Conservation (phyloP, 2,113 vertebrate genomes). For the Chloropsis cyanopogon region DNA sequence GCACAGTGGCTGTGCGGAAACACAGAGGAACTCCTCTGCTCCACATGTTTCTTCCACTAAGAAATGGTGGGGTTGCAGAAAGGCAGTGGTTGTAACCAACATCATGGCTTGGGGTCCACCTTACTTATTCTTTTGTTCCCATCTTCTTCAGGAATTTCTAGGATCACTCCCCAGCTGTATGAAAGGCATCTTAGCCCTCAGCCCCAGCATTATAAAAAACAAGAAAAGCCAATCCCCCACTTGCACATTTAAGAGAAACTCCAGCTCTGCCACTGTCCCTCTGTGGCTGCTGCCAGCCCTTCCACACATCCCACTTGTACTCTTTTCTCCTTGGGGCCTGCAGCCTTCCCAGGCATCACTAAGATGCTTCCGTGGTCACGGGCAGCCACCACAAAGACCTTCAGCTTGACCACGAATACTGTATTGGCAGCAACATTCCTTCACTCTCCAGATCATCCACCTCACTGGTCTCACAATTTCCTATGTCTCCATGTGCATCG, state of each 20-base stretch:
- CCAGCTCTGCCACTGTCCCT: neutral
- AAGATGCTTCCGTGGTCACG: neutral
- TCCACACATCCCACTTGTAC: neutral
- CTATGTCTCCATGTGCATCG: neutral
- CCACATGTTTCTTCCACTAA: neutral
- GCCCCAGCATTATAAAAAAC: neutral
- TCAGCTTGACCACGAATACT: neutral
- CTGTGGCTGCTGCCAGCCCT: neutral
- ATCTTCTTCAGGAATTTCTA: neutral
- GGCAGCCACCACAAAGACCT: neutral
- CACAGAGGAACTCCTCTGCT: neutral
- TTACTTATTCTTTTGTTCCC: neutral
- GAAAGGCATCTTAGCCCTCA: neutral
- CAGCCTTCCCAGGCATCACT: neutral
- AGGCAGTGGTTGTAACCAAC: neutral
- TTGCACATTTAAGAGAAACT: neutral
- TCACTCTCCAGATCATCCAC: neutral
- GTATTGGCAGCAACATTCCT: neutral
- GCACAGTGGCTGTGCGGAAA: neutral
- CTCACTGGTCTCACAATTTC: neutral
- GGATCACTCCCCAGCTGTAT: neutral
- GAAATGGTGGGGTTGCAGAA: neutral
- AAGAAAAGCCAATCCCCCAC: neutral
- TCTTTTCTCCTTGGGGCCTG: neutral
- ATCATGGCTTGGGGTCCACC: neutral